Percentiles rank a stretch among this genome's conserved stretches.
Evolutionary conservation across 2,113 vertebrate genomes (phyloP).

Genomic region (Calypte anna): DNA sequence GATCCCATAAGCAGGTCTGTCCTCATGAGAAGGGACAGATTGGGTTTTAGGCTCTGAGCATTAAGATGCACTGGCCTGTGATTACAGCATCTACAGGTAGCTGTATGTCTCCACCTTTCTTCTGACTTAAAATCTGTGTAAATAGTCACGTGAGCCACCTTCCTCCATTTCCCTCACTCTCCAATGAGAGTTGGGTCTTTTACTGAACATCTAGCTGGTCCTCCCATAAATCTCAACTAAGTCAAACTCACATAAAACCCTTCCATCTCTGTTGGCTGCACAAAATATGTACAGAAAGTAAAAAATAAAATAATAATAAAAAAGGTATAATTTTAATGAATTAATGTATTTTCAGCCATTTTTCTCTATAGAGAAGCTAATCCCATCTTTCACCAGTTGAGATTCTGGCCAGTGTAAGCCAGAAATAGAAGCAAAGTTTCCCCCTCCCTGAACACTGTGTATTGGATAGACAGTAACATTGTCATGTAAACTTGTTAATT

Average conservation of each 20-base stretch:
- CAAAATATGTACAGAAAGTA: not conserved
- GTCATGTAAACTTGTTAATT: not conserved
- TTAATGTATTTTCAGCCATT: not conserved
- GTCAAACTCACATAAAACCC: rapidly evolving
- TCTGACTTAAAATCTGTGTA: not conserved
- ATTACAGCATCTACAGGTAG: rapidly evolving
- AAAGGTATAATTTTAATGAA: not conserved
- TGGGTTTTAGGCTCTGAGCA: not conserved
- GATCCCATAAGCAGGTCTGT: not conserved
- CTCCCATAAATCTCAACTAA: not conserved
- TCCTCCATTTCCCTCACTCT: rapidly evolving
- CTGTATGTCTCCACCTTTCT: not conserved
- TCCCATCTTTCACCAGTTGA: not conserved
- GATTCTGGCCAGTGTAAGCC: not conserved
- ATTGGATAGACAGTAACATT: not conserved
- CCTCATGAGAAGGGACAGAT: not conserved
- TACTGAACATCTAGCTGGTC: not conserved
- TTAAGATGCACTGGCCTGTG: rapidly evolving
- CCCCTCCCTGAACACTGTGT: not conserved
- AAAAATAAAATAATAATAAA: not conserved
- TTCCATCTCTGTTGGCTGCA: not conserved
- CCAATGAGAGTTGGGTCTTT: not conserved
- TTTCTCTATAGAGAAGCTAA: not conserved
- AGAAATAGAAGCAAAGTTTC: not conserved
- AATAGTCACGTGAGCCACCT: rapidly evolving